Percentiles rank a stretch among this genome's conserved stretches.
Conservation (phyloP, 2,113 vertebrate species). For the Dasyurus viverrinus region DNA sequence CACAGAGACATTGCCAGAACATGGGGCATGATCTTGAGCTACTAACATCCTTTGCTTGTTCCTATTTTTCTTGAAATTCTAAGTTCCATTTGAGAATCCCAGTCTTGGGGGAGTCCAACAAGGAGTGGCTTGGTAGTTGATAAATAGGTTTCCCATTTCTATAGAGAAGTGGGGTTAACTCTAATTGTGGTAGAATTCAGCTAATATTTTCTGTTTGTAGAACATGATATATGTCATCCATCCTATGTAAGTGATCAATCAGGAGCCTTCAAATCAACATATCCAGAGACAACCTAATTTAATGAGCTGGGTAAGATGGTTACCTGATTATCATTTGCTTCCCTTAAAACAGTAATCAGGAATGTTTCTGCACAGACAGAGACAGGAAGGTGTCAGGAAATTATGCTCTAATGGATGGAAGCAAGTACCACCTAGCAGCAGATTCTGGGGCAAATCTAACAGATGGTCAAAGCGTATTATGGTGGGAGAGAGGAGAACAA, state of each 20-base stretch:
- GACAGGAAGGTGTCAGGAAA: background rate
- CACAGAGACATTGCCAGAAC: slow-evolving; percentile 13
- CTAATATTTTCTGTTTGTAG: background rate
- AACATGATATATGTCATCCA: background rate
- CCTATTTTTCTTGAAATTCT: background rate
- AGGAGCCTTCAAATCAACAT: background rate
- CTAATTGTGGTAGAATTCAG: background rate
- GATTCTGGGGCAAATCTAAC: background rate
- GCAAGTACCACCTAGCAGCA: background rate
- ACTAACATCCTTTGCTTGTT: background rate
- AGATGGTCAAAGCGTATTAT: background rate
- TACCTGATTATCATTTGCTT: background rate
- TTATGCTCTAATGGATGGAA: background rate
- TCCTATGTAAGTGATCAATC: background rate
- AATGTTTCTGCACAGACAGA: background rate
- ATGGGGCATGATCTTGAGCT: background rate
- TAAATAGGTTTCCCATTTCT: background rate
- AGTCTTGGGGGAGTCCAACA: background rate
- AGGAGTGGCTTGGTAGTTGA: background rate
- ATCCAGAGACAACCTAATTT: background rate
- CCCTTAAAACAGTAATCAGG: background rate
- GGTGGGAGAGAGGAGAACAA: background rate
- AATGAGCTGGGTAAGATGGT: background rate
- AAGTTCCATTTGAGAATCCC: slow-evolving; percentile 5
- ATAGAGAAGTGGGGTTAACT: background rate